Evolutionary conservation across 2,888 invertebrate species (phyloP).

Genomic region (Calliopum simillimum): DNA sequence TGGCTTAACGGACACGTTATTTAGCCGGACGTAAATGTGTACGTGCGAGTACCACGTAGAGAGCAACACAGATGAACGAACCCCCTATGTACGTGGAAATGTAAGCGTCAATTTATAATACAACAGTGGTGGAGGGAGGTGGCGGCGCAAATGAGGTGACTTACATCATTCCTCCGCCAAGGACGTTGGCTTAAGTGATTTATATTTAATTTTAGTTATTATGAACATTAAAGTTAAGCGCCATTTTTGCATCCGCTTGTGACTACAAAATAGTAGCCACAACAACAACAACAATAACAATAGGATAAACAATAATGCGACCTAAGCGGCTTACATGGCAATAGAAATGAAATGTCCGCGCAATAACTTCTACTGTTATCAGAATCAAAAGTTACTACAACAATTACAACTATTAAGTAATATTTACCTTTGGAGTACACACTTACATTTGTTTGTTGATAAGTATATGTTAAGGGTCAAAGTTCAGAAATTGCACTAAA

Average conservation of each 20-base stretch:
- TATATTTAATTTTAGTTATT: slow-evolving; percentile 15
- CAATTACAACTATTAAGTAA: no score
- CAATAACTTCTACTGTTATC: neutral
- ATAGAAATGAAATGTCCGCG: slow-evolving; percentile 2
- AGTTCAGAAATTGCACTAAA: no score
- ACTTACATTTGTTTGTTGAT: no score
- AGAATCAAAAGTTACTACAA: slow-evolving; percentile 7
- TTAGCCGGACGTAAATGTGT: no score
- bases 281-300: no score
- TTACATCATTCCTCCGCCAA: neutral
- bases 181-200: slow-evolving; percentile 7
- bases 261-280: neutral
- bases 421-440: no score
- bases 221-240: slow-evolving; percentile 11
- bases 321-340: slow-evolving; percentile 5
- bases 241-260: neutral
- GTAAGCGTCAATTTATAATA: neutral
- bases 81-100: neutral
- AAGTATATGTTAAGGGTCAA: no score
- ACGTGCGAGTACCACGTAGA: no score
- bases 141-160: neutral
- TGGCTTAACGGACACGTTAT: neutral
- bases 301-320: neutral
- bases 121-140: neutral
- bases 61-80: neutral